Evolutionary conservation across 92 coral and sea anemone genomes (phyloP), one percentile per base, ranked within the genome.

Genomic region (Parazoanthus atlanticus): DNA sequence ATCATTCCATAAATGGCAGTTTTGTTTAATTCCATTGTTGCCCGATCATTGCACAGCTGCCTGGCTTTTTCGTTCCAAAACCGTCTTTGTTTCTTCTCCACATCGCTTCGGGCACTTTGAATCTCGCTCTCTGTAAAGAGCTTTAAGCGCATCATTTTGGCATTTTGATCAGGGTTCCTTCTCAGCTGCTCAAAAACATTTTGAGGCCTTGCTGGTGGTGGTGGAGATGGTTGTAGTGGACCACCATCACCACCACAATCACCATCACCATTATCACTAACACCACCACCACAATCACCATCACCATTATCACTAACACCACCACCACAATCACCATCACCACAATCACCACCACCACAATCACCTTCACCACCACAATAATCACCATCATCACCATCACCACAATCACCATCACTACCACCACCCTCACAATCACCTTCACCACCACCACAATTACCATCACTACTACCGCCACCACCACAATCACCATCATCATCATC

Each of bases 61-160:
- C 73, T 82, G 1, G 91, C 88, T 38, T 80, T 89, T 26, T 82
- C 83, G 41, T 74, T 89, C 88, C 91, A 88, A 41, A 81, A 88
- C 2, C 88, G 69, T 41, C 90, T 79, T 65, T 86, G 11, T 70
- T n/a, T 46, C 78, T 33, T 77, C 29, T 80, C 85, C 72, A 56
- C 3, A 56, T 56, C 65, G 5, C 65, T 56, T 56, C 65, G 65
- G 26, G 81, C 40, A 13, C 33, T 17, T 9, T n/a, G 12, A 29
- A 81, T 80, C 81, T 88, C 88, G 8, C 46, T 21, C 2, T 88
- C 91, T 1, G 78, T 26, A 15, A 65, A 81, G 34, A 70, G 70
- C 40, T 81, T 88, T 19, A 88, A 19, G 15, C 69, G 30, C 26
- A 65, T 81, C 77, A 81, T 88, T 70, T 30, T 80, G 3, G 91